These are phyloP conservation scores for Sorex maritimensis DNA, from an alignment of 2,797 vertebrate species.

Conservation along the genomic window DNA sequence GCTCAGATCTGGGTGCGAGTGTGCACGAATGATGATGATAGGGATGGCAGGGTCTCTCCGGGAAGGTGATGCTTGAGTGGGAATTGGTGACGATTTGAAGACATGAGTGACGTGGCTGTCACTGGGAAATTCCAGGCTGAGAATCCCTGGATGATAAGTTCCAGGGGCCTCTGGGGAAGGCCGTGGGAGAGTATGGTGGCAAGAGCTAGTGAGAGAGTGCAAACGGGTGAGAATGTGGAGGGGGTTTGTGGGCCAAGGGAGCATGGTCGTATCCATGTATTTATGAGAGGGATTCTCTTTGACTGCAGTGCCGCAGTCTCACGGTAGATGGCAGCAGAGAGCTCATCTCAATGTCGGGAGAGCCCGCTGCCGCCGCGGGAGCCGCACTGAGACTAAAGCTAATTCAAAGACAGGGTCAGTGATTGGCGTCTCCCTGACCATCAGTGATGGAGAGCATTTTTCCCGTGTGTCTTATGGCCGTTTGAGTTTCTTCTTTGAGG, in stretches of 20 bases:
- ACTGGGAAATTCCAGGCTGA: not conserved
- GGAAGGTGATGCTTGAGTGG: not conserved
- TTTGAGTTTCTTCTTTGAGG: no score
- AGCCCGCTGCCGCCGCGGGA: no score
- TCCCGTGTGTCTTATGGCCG: no score
- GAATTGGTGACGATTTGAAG: not conserved
- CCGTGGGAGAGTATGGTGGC: not conserved
- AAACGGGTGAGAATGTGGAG: not conserved
- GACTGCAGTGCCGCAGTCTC: not conserved
- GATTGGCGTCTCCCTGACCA: no score
- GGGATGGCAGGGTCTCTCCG: not conserved
- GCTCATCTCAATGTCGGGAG: not conserved
- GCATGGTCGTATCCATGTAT: not conserved
- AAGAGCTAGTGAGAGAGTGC: not conserved
- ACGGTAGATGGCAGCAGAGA: not conserved
- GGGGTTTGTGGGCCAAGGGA: not conserved
- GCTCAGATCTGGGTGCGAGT: not conserved
- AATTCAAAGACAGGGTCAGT: no score
- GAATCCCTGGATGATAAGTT: not conserved
- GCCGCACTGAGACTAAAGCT: no score
- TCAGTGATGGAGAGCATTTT: no score
- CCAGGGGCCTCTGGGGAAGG: no score
- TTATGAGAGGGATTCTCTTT: not conserved
- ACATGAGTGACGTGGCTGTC: not conserved
- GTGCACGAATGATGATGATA: not conserved